Evolutionary conservation across 1,140 invertebrate species (phyloP), one percentile per base, ranked within the genome.

Genomic region (Rhyacophila brunnea): DNA sequence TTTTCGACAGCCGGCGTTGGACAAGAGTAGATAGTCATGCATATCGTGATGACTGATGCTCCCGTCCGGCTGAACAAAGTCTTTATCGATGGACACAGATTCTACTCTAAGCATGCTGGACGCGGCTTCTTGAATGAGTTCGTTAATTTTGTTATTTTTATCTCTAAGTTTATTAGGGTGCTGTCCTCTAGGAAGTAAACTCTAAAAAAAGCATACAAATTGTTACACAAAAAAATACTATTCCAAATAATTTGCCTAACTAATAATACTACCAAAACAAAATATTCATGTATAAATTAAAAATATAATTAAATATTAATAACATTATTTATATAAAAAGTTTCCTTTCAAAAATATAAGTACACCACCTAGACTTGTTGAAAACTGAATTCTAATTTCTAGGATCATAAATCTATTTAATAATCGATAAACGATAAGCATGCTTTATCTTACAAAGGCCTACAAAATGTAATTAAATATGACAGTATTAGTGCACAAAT

Each of bases 21-120:
- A 93, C 28, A 93, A 81, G 70, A 93, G 88, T 20, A 94, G 80
- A 74, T 93, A 95, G 74, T 96, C 93, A 68, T 88, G 85, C 89
- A 95, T 91, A 70, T 95, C 92, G 68, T 87, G 86, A 69, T 91
- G 88, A 70, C 86, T 89, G 52, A 95, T 92, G 17, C 82, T 85
- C 6, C 88, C 90, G 74, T 92, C 89, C 36, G 80, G 79, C 68
- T 89, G 85, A 34, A 93, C 81, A 65, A 91, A 83, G 18, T 86
- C 86, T 67, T 89, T 86, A 68, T 91, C 89, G 63, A 90, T 88
- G 57, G 77, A 74, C 38, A 91, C 82, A 50, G 88, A 79, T 75
- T 89, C 88, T 15, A 87, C 82, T 68, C 84, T 83, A 52, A 79
- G 72, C 67, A 84, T 75, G 48, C 75, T 79, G 35, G 78, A 69